A percentile compares a stretch with the other conserved stretches of the same genome.
Evolutionary conservation across 2,888 invertebrate genomes (phyloP).

Genomic region (Tetragonisca angustula): DNA sequence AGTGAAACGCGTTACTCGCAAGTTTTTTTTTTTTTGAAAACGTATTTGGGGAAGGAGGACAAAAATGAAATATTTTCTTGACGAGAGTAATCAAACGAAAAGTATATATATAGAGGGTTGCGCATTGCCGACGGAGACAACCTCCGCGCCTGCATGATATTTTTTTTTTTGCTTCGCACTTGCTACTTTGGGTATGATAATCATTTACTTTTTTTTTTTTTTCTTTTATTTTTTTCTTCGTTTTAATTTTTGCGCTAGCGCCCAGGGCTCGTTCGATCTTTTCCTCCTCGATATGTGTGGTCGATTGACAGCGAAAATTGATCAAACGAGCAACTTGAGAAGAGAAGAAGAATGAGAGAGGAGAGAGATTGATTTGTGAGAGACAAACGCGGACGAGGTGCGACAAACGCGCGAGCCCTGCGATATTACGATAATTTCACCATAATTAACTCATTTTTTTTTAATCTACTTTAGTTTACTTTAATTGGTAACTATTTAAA

Average conservation of each 20-base stretch:
- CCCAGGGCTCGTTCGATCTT: constrained; percentile 37
- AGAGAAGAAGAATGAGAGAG: not conserved
- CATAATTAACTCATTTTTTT: constrained; percentile 78
- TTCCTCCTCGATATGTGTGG: constrained; percentile 14
- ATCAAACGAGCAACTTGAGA: not conserved
- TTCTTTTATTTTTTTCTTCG: constrained; percentile 64
- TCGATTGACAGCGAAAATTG: not conserved
- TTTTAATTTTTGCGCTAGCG: constrained; percentile 68
- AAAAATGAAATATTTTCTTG: constrained; percentile 68
- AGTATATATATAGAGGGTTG: constrained; percentile 73
- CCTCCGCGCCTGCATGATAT: constrained; percentile 76
- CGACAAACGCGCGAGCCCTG: constrained; percentile 66
- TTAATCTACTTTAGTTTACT: constrained; percentile 80
- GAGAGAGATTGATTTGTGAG: too few relatives aligned
- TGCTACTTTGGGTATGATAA: constrained; percentile 72
- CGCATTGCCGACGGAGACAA: constrained; percentile 78
- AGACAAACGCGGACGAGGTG: not conserved
- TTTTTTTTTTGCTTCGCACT: constrained; percentile 72
- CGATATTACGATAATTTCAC: constrained; percentile 78
- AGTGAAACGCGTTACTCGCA: constrained; percentile 68
- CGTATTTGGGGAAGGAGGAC: constrained; percentile 65
- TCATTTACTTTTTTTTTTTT: constrained; percentile 62
- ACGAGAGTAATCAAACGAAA: constrained; percentile 43
- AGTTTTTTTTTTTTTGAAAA: constrained; percentile 57
- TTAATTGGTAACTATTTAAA: constrained; percentile 79